These are phyloP conservation scores for Chiridota heheva DNA, from an alignment of 35 echinoderm and acorn worm species.

Conservation along the genomic window DNA sequence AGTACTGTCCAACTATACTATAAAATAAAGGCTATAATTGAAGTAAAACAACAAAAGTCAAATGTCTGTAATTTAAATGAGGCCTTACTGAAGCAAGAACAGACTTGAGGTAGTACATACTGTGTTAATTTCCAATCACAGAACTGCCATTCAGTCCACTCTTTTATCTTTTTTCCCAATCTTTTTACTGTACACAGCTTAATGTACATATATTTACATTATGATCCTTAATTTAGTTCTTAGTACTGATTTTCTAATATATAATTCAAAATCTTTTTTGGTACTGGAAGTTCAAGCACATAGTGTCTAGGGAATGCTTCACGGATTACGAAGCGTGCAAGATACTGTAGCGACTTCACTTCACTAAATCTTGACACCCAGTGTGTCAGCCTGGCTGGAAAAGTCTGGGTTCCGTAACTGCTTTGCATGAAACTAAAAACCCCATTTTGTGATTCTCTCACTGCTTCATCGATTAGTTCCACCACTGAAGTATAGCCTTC, in stretches of 20 bases:
- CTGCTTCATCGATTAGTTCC: constrained; percentile 76
- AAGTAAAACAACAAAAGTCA: too few species aligned
- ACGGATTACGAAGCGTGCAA: constrained; percentile 92
- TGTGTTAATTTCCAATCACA: too few species aligned
- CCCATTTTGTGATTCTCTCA: constrained; percentile 81
- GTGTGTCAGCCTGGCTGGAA: constrained; percentile 80
- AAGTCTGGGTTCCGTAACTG: constrained; percentile 76
- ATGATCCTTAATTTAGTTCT: too few species aligned
- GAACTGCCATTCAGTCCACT: too few species aligned
- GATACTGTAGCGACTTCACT: constrained; percentile 83
- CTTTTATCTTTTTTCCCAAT: too few species aligned
- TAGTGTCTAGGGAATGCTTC: constrained; percentile 85
- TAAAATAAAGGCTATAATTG: too few species aligned
- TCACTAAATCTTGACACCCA: constrained; percentile 91
- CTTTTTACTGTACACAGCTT: too few species aligned
- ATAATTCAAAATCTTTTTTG: constrained; percentile 91
- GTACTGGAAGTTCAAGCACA: constrained; percentile 81
- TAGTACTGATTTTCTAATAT: constrained; percentile 96
- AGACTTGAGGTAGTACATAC: too few species aligned
- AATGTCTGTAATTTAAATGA: too few species aligned
- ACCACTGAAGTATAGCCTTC: constrained; percentile 88
- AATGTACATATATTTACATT: too few species aligned
- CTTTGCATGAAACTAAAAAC: constrained; percentile 91
- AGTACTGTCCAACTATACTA: too few species aligned
- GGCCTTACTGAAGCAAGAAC: too few species aligned